These are phyloP conservation scores for Oreortyx pictus DNA, from an alignment of 2,797 vertebrate species.

Conservation along the genomic window DNA sequence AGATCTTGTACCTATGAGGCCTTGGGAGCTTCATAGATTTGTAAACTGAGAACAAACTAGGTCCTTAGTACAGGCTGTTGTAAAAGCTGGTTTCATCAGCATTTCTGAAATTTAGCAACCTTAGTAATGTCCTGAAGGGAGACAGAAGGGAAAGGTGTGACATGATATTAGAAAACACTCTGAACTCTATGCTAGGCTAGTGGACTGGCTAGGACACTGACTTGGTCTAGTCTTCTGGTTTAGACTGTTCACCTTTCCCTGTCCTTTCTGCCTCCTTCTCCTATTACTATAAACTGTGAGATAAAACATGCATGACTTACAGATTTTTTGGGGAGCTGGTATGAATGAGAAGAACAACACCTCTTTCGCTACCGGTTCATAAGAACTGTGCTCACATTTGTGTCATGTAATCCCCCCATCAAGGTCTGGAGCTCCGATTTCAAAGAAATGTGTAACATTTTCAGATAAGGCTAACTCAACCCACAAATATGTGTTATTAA, in stretches of 20 bases:
- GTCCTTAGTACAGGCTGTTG: not conserved
- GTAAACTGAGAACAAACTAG: not conserved
- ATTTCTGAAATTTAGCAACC: not conserved
- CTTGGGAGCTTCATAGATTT: not conserved
- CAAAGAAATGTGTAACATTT: not conserved
- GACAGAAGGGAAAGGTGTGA: not conserved
- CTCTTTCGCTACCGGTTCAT: not conserved
- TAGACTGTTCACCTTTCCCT: not conserved
- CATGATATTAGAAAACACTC: not conserved
- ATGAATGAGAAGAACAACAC: fast-evolving
- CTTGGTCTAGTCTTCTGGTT: not conserved
- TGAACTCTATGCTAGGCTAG: not conserved
- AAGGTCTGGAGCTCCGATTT: not conserved
- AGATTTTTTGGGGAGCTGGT: not conserved
- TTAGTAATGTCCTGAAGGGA: not conserved
- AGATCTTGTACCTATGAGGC: not conserved
- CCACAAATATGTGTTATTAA: not conserved
- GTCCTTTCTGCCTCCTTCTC: not conserved
- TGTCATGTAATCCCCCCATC: not conserved
- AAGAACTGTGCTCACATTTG: not conserved
- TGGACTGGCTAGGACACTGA: not conserved
- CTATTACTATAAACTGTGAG: not conserved
- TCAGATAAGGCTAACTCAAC: not conserved
- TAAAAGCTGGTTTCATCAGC: not conserved
- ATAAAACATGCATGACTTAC: not conserved